phyloP scores from a whole-genome alignment of 2,888 invertebrate genomes.

The Bugula neritina region DNA sequence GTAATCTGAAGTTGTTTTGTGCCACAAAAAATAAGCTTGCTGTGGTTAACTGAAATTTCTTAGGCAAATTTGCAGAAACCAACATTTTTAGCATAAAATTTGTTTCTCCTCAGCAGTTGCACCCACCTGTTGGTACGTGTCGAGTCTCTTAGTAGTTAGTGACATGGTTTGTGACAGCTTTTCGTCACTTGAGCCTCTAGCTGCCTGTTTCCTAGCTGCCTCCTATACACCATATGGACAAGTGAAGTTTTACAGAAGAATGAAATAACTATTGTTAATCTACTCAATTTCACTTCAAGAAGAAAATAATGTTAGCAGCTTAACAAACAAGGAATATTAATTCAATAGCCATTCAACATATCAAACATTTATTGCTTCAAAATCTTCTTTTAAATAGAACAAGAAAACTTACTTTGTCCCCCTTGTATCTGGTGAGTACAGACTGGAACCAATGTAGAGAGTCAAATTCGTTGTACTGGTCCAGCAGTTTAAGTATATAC shows the following conservation, averaged over 20 bases:
- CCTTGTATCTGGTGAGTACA: constrained; percentile 66
- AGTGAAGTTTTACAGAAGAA: not conserved
- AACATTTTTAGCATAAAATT: no score
- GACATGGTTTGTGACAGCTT: constrained; percentile 88
- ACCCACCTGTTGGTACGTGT: constrained; percentile 64
- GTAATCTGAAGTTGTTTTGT: no score
- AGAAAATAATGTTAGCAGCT: no score
- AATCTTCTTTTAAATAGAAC: no score
- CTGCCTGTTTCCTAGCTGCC: constrained; percentile 50
- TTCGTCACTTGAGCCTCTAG: constrained; percentile 58
- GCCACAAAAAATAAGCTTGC: no score
- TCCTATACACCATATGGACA: constrained; percentile 30
- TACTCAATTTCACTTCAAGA: no score
- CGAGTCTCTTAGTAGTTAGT: constrained; percentile 77
- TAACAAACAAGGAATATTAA: no score
- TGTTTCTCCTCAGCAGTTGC: no score
- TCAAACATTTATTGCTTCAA: no score
- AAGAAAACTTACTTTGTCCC: constrained; percentile 57
- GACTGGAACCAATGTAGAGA: constrained; percentile 92
- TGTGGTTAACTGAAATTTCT: no score
- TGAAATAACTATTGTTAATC: not conserved
- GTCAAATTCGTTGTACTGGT: constrained; percentile 80
- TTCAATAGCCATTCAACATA: no score
- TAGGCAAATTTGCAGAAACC: no score
- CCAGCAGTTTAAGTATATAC: constrained; percentile 81